A percentile compares a stretch with the other conserved stretches of the same genome.
Conservation (phyloP, 23 tunicate species). For the Styela clava region DNA sequence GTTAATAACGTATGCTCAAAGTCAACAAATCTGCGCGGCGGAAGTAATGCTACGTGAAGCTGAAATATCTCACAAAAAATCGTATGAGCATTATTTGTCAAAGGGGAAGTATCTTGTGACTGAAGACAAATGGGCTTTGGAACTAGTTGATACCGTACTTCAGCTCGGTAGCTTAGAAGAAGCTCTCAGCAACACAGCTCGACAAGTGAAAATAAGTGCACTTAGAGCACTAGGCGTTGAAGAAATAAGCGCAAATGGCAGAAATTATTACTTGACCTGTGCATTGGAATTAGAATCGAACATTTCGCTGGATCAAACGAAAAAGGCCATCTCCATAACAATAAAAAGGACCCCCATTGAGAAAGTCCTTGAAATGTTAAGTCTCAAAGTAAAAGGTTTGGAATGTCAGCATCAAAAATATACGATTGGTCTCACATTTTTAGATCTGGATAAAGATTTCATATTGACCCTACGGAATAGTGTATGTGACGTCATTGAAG, state of each 20-base stretch:
- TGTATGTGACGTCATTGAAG: conserved; percentile 20
- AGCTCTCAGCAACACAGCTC: conserved; percentile 26
- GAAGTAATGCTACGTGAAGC: conserved; percentile 47
- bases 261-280: conserved; percentile 67
- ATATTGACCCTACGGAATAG: conserved; percentile 10
- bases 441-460: background rate
- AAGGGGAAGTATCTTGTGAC: conserved; percentile 27
- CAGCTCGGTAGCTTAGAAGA: conserved; percentile 8
- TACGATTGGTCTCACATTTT: conserved; percentile 1
- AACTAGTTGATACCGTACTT: conserved; percentile 33
- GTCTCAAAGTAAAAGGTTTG: conserved; percentile 22
- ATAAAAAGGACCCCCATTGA: background rate
- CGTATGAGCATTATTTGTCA: conserved; percentile 18
- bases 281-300: conserved; percentile 42
- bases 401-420: conserved; percentile 4
- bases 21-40: background rate
- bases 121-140: conserved; percentile 84
- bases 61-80: conserved; percentile 16
- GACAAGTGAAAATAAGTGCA: conserved; percentile 16
- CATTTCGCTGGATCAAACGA: background rate
- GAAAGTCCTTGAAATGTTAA: conserved; percentile 1
- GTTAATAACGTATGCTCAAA: conserved; percentile 17
- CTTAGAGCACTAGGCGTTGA: conserved; percentile 35
- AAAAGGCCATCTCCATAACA: background rate
- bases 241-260: conserved; percentile 49